Evolutionary conservation across 1,140 invertebrate genomes (phyloP).

Genomic region (Cotesia chilonis): DNA sequence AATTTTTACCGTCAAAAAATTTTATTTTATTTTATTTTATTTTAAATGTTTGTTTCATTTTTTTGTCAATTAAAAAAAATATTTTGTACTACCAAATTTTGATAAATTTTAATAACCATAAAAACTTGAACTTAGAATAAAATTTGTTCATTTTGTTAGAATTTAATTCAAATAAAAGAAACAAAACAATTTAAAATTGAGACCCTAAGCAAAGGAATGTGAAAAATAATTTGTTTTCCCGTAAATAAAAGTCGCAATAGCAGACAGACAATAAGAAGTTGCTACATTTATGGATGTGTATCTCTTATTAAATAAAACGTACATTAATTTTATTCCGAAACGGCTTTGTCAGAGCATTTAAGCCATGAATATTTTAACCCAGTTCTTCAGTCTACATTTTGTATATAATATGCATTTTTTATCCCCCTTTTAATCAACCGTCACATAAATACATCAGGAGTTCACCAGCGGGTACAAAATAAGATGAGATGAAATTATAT

Average conservation of each 20-base stretch:
- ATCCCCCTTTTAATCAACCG: slow-evolving; percentile 27
- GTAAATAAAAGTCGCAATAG: neutral
- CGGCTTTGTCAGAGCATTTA: slow-evolving; percentile 35
- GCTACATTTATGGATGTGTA: slow-evolving; percentile 58
- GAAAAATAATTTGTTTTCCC: no score
- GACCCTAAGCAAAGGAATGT: no score
- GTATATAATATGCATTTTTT: slow-evolving; percentile 11
- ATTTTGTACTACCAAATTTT: no score
- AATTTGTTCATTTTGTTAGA: neutral
- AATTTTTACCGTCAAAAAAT: no score
- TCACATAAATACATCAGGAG: slow-evolving; percentile 37
- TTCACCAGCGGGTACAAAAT: no score
- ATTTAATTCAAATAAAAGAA: neutral
- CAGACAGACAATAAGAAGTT: slow-evolving; percentile 46
- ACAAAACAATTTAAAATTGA: neutral
- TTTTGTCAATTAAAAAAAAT: no score
- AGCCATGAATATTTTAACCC: slow-evolving; percentile 58
- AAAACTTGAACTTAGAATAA: neutral
- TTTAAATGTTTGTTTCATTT: no score
- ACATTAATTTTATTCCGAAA: slow-evolving; percentile 55
- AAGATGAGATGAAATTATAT: no score
- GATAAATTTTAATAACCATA: no score
- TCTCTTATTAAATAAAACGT: slow-evolving; percentile 17
- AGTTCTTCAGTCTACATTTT: slow-evolving; percentile 50
- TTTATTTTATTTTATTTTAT: no score